phyloP scores from a whole-genome alignment of 2,113 vertebrate genomes.

The Otis tarda region DNA sequence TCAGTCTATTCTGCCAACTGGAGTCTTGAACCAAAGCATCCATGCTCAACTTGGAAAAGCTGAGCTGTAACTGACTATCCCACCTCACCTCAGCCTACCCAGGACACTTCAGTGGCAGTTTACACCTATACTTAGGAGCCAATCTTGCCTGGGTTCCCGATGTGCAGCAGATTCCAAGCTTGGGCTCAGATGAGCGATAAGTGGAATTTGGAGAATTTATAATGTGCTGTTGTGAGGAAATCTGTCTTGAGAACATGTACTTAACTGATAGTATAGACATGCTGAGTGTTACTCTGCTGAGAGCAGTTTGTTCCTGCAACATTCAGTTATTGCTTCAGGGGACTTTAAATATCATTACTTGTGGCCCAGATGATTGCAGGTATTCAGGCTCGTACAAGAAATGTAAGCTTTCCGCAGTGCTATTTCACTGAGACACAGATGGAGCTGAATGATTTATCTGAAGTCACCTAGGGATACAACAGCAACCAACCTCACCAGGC shows the following conservation, averaged over 20 bases:
- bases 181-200: background rate
- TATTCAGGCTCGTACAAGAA: slow-evolving; percentile 28
- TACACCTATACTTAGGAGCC: background rate
- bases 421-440: slow-evolving; percentile 27
- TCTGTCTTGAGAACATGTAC: background rate
- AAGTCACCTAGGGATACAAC: slow-evolving; percentile 20
- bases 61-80: background rate
- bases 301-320: slow-evolving; percentile 34
- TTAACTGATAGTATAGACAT: slow-evolving; percentile 38
- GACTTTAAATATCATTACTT: slow-evolving; percentile 49
- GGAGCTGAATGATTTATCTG: slow-evolving; percentile 40
- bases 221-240: background rate
- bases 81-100: background rate
- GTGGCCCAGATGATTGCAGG: slow-evolving; percentile 14
- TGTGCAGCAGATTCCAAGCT: background rate
- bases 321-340: slow-evolving; percentile 36
- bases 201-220: background rate
- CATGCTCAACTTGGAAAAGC: rapidly evolving
- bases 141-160: background rate
- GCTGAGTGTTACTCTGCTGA: slow-evolving; percentile 39
- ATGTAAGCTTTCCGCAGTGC: background rate
- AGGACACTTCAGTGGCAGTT: background rate
- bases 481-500: slow-evolving; percentile 15
- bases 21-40: background rate
- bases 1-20: background rate